Base-by-base conservation (phyloP, 1,140 invertebrate species). In the Tetragnatha versicolor region DNA sequence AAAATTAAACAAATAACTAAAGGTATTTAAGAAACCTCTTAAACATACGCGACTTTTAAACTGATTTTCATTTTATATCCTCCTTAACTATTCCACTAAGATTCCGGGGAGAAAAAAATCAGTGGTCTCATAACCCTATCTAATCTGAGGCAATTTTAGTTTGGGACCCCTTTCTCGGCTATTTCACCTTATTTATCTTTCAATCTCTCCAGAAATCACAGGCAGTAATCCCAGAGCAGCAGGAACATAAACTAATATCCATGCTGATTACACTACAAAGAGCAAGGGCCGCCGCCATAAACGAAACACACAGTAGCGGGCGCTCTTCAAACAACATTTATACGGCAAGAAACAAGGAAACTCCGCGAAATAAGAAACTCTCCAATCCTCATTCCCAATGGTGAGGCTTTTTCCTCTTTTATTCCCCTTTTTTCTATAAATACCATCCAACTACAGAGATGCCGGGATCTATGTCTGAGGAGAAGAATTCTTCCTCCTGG, bases 281-380 rank as follows among this genome's bases (percentile, higher is more conserved):
- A 70, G 49, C 29, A 53, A 17, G 33, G 20, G 39, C 17, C 35
- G 5, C 7, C 14, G 14, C 22, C 37, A 29, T 47, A 47, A 47
- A 47, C 31, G 63, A 66, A 66, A 66, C 37, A 14, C 22, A 51
- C 5, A 20, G n/a, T 2, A 29, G 63, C 2, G 33, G 37, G 51
- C 25, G 20, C 65, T 70, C 68, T 55, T 70, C 68, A 70, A 70
- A 53, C 68, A 70, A 70, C 68, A 70, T 55, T 70, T 53, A 70
- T 70, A 42, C 53, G 53, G 39, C 58, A 73, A 73, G 51, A 73
- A 58, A 73, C 53, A 73, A 73, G 51, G 53, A 60, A 45, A 73
- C 53, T 45, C 69, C 22, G 25, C 69, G 22, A 73, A 73, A 73
- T 60, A 73, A 73, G 69, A 45, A 60, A 73, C 69, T n/a, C n/a